Base-by-base conservation (phyloP, 2,888 invertebrate species). In the Steinernema scapterisci region DNA sequence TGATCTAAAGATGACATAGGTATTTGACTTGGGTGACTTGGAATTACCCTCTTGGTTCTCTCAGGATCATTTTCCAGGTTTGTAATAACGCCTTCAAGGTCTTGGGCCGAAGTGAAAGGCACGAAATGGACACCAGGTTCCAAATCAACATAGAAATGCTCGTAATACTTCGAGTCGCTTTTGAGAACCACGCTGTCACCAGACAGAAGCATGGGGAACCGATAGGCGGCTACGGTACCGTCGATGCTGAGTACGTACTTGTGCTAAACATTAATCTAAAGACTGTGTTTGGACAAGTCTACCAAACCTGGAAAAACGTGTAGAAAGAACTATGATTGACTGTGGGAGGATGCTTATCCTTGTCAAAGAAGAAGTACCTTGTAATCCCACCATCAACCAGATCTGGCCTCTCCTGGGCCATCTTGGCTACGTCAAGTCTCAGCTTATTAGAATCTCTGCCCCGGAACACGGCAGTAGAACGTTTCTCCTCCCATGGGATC, bases 191-290 rank as follows among this genome's bases (percentile, higher is more conserved):
- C 89, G 0, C 94, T 92, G 84, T 94, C 93, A 0, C 96, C 95
- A 56, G 92, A 93, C 78, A 97, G 89, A 23, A 97, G 90, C 88
- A 95, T 96, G 0, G 97, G 96, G 80, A 95, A 91, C 78, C 97
- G 91, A 88, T 97, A 97, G 0, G 97, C 94, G 23, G 97, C 96
- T 19, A 97, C 97, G 48, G 96, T 95, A 19, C 97, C 97, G 90
- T 97, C 97, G 74, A 97, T 91, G 86, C 92, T 94, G 43, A 97
- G 89, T 89, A 95, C 95, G 89, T 95, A 97, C 90, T 96, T 96
- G 88, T 93, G 94, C 95, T 97, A 90, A 88, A 91, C 88, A 80
- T 72, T 25, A 27, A 54, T 31, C n/a, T n/a, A 19, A 1, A 43
- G 5, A 11, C 13, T 73, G 7, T n/a, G 1, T 21, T 19, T 19